Evolutionary conservation across 2,888 invertebrate genomes (phyloP).

Genomic region (Philereme transversata): DNA sequence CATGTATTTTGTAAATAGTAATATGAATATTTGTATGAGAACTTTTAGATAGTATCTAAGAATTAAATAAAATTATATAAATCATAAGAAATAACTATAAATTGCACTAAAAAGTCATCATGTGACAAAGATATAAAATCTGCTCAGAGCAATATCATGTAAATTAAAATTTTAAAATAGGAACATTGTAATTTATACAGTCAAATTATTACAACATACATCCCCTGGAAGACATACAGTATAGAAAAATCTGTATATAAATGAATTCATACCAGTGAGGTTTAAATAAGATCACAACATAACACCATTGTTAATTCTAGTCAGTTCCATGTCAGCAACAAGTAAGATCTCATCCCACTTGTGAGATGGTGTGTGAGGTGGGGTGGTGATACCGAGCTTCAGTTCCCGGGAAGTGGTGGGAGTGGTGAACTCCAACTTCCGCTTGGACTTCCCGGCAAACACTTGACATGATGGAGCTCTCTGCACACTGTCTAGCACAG

Average conservation of each 20-base stretch:
- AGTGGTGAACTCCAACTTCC: constrained; percentile 77
- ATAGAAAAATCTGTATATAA: constrained; percentile 58
- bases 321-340: constrained; percentile 84
- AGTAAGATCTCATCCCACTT: constrained; percentile 84
- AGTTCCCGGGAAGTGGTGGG: constrained; percentile 64
- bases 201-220: constrained; percentile 43
- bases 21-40: constrained; percentile 18
- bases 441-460: constrained; percentile 70
- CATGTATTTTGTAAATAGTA: constrained; percentile 23
- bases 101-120: constrained; percentile 51
- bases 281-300: constrained; percentile 61
- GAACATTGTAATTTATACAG: constrained; percentile 56
- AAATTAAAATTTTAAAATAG: constrained; percentile 65
- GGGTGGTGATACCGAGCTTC: constrained; percentile 68
- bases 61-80: constrained; percentile 28
- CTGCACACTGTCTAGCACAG: constrained; percentile 56
- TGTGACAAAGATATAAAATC: constrained; percentile 59
- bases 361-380: constrained; percentile 77
- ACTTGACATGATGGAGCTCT: constrained; percentile 61
- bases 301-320: constrained; percentile 79
- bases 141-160: constrained; percentile 62
- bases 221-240: constrained; percentile 70
- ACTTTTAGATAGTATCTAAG: constrained; percentile 11
- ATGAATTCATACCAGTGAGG: constrained; percentile 47
- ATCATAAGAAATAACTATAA: constrained; percentile 34